Evolutionary conservation across 2,888 invertebrate species (phyloP), one percentile per base, ranked within the genome.

Genomic region (Horisme vitalbata): DNA sequence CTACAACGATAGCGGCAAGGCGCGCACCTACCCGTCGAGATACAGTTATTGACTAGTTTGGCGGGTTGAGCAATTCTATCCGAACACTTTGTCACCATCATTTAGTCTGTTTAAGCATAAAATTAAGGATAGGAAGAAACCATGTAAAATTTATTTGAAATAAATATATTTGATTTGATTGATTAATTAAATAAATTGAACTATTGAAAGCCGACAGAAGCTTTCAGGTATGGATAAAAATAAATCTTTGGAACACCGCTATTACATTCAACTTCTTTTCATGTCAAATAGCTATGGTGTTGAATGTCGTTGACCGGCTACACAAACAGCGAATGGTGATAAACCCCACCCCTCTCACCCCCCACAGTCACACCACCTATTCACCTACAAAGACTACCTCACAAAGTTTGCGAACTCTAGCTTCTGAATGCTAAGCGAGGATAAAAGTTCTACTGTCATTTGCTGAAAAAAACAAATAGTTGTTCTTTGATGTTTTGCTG

Each of bases 231-330:
- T n/a, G n/a, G n/a, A n/a, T n/a, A n/a, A 35, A 10, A 18, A 11
- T 26, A 23, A n/a, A 9, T 0, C 50, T 33, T 41, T 57, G 47
- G 62, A 66, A 61, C 52, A 60, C 3, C 8, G 58, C 46, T 52
- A 53, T 63, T 70, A 70, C 63, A 62, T 71, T 74, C 62, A 65
- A 59, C 70, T 78, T 71, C 71, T 77, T 77, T 81, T 80, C 79
- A 73, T 82, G 80, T 75, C 78, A 77, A 77, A 76, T 62, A 71
- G 79, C 73, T 76, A 76, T 79, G 72, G 69, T 68, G 67, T 63
- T 65, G 65, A 68, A 79, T 75, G 79, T 81, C 78, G 71, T 82
- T 83, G 83, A 82, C 84, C 80, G 79, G 68, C 65, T 66, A 62
- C 55, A 60, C 71, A 73, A 72, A 70, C 71, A 70, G 56, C 61